These are phyloP conservation scores for Dasysyrphus albostriatus DNA, from an alignment of 2,888 invertebrate species.

Conservation along the genomic window DNA sequence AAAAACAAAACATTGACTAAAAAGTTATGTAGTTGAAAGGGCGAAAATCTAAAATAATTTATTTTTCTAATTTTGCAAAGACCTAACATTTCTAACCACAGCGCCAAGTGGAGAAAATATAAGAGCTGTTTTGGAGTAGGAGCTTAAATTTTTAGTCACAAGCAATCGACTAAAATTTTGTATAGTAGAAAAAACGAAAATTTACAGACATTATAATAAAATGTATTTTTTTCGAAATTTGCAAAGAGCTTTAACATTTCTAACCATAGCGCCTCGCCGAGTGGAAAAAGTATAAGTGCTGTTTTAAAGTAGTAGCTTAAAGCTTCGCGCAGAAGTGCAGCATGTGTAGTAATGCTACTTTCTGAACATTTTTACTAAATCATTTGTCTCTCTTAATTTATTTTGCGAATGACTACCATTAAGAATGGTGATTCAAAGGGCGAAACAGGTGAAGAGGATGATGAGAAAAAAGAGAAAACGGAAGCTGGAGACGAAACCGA, in stretches of 20 bases:
- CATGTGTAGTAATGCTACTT: slow-evolving; percentile 58
- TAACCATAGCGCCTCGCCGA: slow-evolving; percentile 52
- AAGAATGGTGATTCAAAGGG: slow-evolving; percentile 69
- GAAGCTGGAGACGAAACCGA: slow-evolving; percentile 54
- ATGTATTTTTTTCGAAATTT: not conserved
- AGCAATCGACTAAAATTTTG: too few species aligned
- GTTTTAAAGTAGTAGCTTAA: slow-evolving; percentile 53
- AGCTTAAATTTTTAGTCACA: slow-evolving; percentile 25
- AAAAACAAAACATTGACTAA: slow-evolving; percentile 42
- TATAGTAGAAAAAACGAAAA: too few species aligned
- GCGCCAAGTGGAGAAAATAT: slow-evolving; percentile 47
- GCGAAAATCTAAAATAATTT: slow-evolving; percentile 46
- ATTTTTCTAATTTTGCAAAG: slow-evolving; percentile 52
- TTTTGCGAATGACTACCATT: slow-evolving; percentile 4
- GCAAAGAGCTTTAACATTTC: slow-evolving; percentile 44
- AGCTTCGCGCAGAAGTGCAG: slow-evolving; percentile 58
- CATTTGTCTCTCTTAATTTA: slow-evolving; percentile 21
- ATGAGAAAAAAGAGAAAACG: slow-evolving; percentile 50
- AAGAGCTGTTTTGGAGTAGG: slow-evolving; percentile 28
- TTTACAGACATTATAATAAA: too few species aligned
- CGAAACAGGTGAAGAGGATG: slow-evolving; percentile 53
- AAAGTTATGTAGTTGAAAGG: slow-evolving; percentile 54
- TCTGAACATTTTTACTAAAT: slow-evolving; percentile 12
- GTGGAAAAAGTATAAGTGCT: slow-evolving; percentile 34
- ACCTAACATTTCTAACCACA: slow-evolving; percentile 40